Percentiles rank a stretch among this genome's conserved stretches.
phyloP scores from a whole-genome alignment of 2,888 invertebrate genomes.

The Cosmopolites sordidus region DNA sequence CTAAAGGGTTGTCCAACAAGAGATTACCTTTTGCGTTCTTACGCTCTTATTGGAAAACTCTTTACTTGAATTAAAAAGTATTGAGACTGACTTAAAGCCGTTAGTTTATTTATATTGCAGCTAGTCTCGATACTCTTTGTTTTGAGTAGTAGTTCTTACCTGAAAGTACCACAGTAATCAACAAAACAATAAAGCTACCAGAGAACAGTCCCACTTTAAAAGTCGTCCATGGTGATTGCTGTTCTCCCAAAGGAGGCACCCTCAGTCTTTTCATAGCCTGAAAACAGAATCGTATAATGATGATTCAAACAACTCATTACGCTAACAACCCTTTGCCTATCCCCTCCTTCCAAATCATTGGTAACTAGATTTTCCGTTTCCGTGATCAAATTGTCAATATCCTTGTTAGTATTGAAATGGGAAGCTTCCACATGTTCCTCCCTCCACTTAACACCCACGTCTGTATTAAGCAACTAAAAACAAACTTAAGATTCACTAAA shows the following conservation, averaged over 20 bases:
- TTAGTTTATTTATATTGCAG: too few relatives aligned
- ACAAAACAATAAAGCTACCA: constrained; percentile 73
- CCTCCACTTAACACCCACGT: constrained; percentile 73
- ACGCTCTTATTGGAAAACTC: too few relatives aligned
- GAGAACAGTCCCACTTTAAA: constrained; percentile 81
- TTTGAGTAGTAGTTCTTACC: too few relatives aligned
- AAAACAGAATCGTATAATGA: constrained; percentile 2
- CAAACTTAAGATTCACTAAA: neutral
- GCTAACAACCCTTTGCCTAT: constrained; percentile 56
- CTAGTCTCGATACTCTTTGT: too few relatives aligned
- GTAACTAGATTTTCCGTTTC: constrained; percentile 73
- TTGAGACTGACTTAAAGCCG: too few relatives aligned
- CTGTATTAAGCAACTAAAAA: constrained; percentile 51
- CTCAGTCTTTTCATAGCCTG: constrained; percentile 72
- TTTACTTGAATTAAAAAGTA: too few relatives aligned
- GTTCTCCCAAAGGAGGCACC: constrained; percentile 56
- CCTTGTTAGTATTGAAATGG: constrained; percentile 79
- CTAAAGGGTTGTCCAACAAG: too few relatives aligned
- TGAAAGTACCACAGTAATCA: constrained; percentile 67
- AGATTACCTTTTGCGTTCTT: too few relatives aligned
- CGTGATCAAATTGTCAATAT: constrained; percentile 76
- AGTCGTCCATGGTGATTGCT: constrained; percentile 76
- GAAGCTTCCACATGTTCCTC: constrained; percentile 76
- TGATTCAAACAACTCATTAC: neutral
- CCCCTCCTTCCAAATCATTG: constrained; percentile 69